Base-by-base conservation (phyloP, 2,888 invertebrate genomes). In the Aporophyla nigra region DNA sequence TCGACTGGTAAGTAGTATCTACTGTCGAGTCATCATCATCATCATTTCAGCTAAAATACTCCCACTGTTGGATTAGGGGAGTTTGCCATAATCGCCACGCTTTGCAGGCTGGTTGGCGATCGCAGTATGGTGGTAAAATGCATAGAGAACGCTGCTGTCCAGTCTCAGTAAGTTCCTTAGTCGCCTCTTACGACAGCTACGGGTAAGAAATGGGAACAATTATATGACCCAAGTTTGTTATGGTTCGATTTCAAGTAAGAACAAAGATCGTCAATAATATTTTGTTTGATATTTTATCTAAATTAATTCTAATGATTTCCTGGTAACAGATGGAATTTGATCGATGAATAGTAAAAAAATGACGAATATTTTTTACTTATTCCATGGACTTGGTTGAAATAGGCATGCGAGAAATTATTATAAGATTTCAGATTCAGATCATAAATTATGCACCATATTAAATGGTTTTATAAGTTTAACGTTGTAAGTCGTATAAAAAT, bases 301-400 rank as follows among this genome's bases (percentile, higher is more conserved):
- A 54, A 74, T 61, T 67, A 54, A 2, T 33, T 76, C 21, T 67
- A 68, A 9, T 53, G 53, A 67, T 53, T 76, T 76, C 5, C 7
- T 27, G 5, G 10, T 58, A 59, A 51, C 58, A 51, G 40, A 59
- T 71, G 51, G 58, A 58, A 49, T 49, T 49, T 71, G 58, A 76
- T 76, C 63, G 66, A 67, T 53, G 46, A 59, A 27, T 53, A 27
- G 43, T 59, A 7, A 33, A 63, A 74, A 46, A 21, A 63, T 24
- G 7, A 14, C 7, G 40, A 40, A 27, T 19, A 49, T 46, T 12
- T 0, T 49, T 27, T 33, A 5, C 16, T 33, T 53, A n/a, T 19
- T 53, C n/a, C n/a, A 24, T 58, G 21, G 9, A 59, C 16, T 16
- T 40, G 14, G 49, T 27, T 49, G 24, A 24, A 71, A 40, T n/a